phyloP scores from a whole-genome alignment of 2,113 vertebrate genomes.

The Collichthys lucidus region DNA sequence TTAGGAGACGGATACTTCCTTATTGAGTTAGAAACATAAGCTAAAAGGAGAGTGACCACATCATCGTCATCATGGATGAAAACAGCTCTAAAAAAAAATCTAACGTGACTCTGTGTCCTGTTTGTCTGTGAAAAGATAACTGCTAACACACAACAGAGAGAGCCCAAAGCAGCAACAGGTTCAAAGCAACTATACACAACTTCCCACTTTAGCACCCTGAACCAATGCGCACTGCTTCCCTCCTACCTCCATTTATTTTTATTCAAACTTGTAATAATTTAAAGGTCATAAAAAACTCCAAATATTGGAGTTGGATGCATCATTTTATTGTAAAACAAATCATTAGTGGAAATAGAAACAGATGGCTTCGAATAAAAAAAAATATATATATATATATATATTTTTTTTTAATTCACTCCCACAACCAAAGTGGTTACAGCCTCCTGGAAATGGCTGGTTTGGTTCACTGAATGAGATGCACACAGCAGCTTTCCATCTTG shows the following conservation, averaged over 20 bases:
- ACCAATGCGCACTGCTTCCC: background rate
- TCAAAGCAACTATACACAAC: too few relatives aligned
- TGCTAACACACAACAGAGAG: too few relatives aligned
- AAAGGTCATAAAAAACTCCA: background rate
- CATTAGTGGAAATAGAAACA: conserved; percentile 24
- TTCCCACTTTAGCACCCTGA: background rate
- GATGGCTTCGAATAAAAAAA: conserved; percentile 1
- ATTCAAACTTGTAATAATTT: background rate
- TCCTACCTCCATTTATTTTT: background rate
- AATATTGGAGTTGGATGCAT: background rate
- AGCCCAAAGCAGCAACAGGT: too few relatives aligned
- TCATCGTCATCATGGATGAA: background rate
- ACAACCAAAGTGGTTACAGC: conserved; percentile 16
- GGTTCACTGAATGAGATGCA: conserved; percentile 18
- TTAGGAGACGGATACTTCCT: background rate
- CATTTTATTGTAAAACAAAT: conserved; percentile 15
- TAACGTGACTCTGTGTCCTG: background rate
- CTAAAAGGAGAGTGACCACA: background rate
- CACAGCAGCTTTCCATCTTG: conserved; percentile 43
- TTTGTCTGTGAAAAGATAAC: too few relatives aligned
- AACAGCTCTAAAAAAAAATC: background rate
- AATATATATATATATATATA: too few relatives aligned
- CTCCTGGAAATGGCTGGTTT: conserved; percentile 30
- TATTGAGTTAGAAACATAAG: background rate
- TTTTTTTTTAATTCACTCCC: conserved; percentile 9